Base-by-base conservation (phyloP, 1,140 invertebrate species). In the Brachionus manjavacas region DNA sequence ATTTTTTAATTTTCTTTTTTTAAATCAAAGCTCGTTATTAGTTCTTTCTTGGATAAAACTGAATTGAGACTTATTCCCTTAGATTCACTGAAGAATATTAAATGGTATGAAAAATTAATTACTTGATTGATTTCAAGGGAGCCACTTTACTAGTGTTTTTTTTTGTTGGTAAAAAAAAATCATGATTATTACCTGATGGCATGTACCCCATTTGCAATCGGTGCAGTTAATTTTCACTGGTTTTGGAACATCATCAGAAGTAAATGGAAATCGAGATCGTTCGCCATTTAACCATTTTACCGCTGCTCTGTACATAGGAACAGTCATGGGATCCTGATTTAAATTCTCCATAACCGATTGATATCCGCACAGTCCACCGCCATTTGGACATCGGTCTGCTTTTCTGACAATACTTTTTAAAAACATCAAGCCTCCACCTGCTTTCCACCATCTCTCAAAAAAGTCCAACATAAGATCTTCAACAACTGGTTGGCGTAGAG, bases 271-370 rank as follows among this genome's bases (percentile, higher is more conserved):
- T 3, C 25, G 41, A 49, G 41, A 49, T 46, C 25, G 46, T 25
- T 35, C 9, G 14, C 72, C 72, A 49, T 76, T 76, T 35, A 76
- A 20, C 72, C 72, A 87, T 52, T 84, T 85, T 6, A 87, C 86
- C 23, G 86, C 85, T 3, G 85, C 86, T 39, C 81, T 25, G 60
- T 86, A 87, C 79, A 86, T 87, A 2, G 87, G 85, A 3, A 86
- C 86, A 11, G 78, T 85, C 9, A 70, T 84, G 0, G 85, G 86
- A 28, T 86, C 84, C 72, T 87, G 86, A 25, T 86, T 86, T 31
- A 86, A 86, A 31, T 86, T 86, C 49, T 86, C 85, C 16, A 87
- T 16, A 85, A 87, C 86, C 7, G 86, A 86, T 86, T 86, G 86
- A 66, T 86, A 86, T 23, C 87, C 87, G 66, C 87, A 87, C 72